Base-by-base conservation (phyloP, 2,797 vertebrate genomes). In the Valencia hispanica region DNA sequence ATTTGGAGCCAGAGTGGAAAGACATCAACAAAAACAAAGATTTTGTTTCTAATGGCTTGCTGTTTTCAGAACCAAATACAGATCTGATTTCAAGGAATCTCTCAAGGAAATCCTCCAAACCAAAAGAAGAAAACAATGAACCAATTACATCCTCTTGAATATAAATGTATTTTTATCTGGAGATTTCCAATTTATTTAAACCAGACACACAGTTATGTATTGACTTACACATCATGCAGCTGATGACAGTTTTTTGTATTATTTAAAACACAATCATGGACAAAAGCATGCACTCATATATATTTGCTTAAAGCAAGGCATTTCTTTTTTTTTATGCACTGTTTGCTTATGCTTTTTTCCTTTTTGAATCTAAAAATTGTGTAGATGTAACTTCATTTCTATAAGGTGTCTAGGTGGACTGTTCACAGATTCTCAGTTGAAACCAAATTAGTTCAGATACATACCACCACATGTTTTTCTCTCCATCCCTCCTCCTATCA, bases 401-500 rank as follows among this genome's bases (percentile, higher is more conserved):
- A 20, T 41, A 17, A 5, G 43, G 39, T 12, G 39, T 41, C 12
- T 20, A 61, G 63, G 48, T 12, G 34, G 20, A 65, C 20, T 25
- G 10, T 39, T 65, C 20, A 14, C 61, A 65, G 34, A 65, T 25
- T 57, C 18, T 75, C 65, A 34, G 15, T 36, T 77, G 39, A 53
- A 45, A 66, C 69, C 61, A 74, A 57, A 79, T 80, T 68, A 2
- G 78, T 73, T 81, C 76, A 80, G 69, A 77, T 36, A 68, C 43
- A 73, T 78, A 78, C 48, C n/a, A 79, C 76, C 71, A 80, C 69
- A 41, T 55, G 63, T 86, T 71, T 34, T 76, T 48, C 18, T 81
- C 84, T 70, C 83, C 86, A 18, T 80, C 87, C 87, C 86, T 84
- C 73, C 73, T 78, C 69, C 51, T 82, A 76, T 86, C 83, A 91